phyloP scores from a whole-genome alignment of 2,113 vertebrate genomes.

The Calidris pugnax region DNA sequence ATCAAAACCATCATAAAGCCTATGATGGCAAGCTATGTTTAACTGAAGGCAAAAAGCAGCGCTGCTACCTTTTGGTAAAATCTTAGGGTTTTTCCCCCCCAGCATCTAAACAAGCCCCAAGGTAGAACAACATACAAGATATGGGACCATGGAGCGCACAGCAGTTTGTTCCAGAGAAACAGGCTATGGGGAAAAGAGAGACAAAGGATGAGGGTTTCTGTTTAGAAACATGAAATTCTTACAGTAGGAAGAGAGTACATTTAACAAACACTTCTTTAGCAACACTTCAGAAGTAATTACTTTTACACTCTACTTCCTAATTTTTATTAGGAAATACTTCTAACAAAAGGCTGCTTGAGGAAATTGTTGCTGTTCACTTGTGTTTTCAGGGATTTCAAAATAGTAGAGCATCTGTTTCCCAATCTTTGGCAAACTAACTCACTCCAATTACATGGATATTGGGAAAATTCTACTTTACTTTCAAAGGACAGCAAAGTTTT shows the following conservation, averaged over 20 bases:
- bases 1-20: neutral
- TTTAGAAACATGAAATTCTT: neutral
- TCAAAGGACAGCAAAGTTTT: neutral
- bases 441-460: neutral
- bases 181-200: neutral
- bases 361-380: neutral
- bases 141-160: rapidly evolving
- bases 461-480: neutral
- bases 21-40: neutral
- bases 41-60: neutral
- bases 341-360: neutral
- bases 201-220: neutral
- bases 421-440: neutral
- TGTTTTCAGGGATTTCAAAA: neutral
- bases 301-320: neutral
- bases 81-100: neutral
- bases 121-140: neutral
- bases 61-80: neutral
- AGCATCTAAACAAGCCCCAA: neutral
- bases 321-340: neutral
- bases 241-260: neutral
- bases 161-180: neutral
- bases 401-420: neutral
- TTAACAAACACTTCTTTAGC: neutral
- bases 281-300: neutral